These are phyloP conservation scores for Euthynnus affinis DNA, from an alignment of 2,797 vertebrate species.

Conservation along the genomic window DNA sequence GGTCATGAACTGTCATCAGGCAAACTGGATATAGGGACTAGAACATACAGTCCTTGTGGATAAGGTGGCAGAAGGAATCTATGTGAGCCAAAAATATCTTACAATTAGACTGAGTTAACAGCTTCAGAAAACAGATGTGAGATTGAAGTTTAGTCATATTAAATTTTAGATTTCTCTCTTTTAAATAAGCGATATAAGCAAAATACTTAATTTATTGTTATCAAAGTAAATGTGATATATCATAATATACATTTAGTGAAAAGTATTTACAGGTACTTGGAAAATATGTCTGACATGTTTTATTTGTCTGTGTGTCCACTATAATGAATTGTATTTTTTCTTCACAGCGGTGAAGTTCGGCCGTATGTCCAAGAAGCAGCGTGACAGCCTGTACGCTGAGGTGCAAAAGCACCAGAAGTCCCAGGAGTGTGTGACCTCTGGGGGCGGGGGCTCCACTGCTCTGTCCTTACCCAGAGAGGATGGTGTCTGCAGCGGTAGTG, in stretches of 20 bases:
- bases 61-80: constrained; percentile 7
- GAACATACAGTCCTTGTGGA: constrained; percentile 41
- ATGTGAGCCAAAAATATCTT: constrained; percentile 25
- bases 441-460: constrained; percentile 51
- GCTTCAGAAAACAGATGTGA: neutral
- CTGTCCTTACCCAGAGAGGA: constrained; percentile 77
- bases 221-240: neutral
- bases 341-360: constrained; percentile 93
- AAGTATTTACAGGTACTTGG: neutral
- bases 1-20: constrained; percentile 21
- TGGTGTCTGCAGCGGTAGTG: constrained; percentile 57
- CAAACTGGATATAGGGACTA: constrained; percentile 25
- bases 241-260: neutral
- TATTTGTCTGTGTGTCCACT: neutral
- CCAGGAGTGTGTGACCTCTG: constrained; percentile 83
- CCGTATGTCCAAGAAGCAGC: constrained; percentile 96
- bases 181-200: neutral
- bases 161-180: neutral
- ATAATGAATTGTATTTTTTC: constrained; percentile 2
- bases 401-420: constrained; percentile 94
- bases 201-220: neutral
- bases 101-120: neutral
- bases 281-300: neutral
- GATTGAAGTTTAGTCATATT: neutral
- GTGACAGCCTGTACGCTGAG: constrained; percentile 94